Conservation (phyloP, 2,113 vertebrate species). For the Parus major region DNA sequence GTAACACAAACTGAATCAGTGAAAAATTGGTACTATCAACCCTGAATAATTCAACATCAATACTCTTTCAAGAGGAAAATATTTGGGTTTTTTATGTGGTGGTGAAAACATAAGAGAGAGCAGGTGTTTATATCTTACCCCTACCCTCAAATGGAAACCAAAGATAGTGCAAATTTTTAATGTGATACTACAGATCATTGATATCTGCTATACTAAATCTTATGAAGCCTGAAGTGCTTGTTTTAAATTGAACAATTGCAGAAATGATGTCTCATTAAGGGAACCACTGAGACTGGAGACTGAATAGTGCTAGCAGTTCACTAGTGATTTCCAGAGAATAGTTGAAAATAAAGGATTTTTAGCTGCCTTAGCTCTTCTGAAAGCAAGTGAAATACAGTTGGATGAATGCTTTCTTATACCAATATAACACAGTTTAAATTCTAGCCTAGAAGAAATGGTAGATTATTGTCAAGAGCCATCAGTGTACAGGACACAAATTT, state of each 20-base stretch:
- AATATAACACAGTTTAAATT: not conserved
- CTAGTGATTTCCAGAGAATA: not conserved
- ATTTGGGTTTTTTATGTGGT: not conserved
- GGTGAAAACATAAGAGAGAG: not conserved
- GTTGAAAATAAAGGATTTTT: not conserved
- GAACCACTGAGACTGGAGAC: not conserved
- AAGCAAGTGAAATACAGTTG: not conserved
- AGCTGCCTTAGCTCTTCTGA: not conserved
- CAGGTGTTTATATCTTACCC: not conserved
- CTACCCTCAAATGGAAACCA: not conserved
- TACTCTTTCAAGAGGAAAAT: not conserved
- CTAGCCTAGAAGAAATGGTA: not conserved
- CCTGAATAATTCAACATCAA: not conserved
- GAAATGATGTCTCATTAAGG: not conserved
- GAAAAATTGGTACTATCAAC: not conserved
- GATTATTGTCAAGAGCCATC: not conserved
- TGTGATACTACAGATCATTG: rapidly evolving
- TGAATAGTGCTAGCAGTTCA: not conserved
- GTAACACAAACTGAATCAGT: not conserved
- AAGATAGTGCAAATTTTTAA: not conserved
- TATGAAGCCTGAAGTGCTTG: not conserved
- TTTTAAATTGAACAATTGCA: not conserved
- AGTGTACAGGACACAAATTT: not conserved
- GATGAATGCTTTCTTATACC: not conserved
- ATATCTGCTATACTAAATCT: not conserved